Evolutionary conservation across 2,113 vertebrate species (phyloP).

Genomic region (Serilophus lunatus): DNA sequence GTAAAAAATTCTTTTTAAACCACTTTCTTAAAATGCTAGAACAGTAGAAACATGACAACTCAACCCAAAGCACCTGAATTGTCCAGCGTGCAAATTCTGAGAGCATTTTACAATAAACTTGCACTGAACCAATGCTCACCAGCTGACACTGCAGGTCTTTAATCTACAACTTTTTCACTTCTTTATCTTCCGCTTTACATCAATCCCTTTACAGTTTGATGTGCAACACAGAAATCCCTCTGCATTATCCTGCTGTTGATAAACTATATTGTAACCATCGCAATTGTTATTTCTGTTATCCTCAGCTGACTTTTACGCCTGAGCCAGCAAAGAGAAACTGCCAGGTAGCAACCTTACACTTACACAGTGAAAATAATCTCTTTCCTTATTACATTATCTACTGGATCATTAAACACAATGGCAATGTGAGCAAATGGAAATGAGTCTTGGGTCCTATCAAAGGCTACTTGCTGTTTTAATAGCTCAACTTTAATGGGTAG

Average conservation of each 20-base stretch:
- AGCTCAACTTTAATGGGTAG: background rate
- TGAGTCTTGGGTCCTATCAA: conserved; percentile 38
- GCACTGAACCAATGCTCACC: background rate
- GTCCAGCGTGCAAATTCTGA: background rate
- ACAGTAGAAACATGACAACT: background rate
- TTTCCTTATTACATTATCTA: conserved; percentile 31
- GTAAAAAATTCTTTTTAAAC: background rate
- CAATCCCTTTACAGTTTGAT: background rate
- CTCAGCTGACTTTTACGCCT: background rate
- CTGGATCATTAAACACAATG: conserved; percentile 46
- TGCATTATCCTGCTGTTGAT: background rate
- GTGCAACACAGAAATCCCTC: background rate
- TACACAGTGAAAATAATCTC: conserved; percentile 14
- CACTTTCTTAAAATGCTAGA: background rate
- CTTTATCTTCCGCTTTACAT: background rate
- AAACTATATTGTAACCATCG: background rate
- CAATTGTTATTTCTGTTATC: background rate
- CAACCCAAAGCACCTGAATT: background rate
- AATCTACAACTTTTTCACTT: background rate
- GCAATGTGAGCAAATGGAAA: conserved; percentile 39
- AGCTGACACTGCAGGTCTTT: background rate
- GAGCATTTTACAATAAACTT: background rate
- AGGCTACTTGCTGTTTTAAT: conserved; percentile 29
- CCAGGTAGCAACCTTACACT: conserved; percentile 34
- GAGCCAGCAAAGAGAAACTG: conserved; percentile 11